A percentile compares a stretch with the other conserved stretches of the same genome.
These are phyloP conservation scores for Geotrupes spiniger DNA, from an alignment of 2,888 invertebrate genomes.

Conservation along the genomic window DNA sequence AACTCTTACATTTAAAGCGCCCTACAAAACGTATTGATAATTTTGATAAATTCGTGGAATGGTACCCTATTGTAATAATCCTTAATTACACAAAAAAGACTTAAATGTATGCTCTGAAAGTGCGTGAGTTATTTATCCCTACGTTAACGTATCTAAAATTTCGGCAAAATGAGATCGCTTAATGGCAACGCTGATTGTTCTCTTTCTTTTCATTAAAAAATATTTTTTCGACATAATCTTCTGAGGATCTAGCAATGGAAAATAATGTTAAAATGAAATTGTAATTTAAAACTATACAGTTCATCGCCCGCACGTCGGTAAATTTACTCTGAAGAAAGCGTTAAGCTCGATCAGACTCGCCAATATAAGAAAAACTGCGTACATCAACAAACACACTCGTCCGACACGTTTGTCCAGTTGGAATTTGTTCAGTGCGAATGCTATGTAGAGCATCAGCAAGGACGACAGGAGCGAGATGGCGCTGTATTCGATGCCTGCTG, in stretches of 20 bases:
- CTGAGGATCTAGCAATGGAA: conserved; percentile 9
- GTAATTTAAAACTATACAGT: conserved; percentile 22
- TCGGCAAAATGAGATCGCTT: conserved; percentile 5
- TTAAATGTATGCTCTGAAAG: conserved; percentile 12
- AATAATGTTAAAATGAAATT: conserved; percentile 15
- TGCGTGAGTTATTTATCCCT: conserved; percentile 8
- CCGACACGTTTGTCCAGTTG: conserved; percentile 84
- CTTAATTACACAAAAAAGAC: conserved; percentile 15
- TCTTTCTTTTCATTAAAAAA: conserved; percentile 2
- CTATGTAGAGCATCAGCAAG: conserved; percentile 76
- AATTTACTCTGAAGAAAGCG: conserved; percentile 88
- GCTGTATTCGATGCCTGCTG: conserved; percentile 86
- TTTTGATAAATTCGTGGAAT: conserved; percentile 18
- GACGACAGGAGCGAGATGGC: conserved; percentile 86
- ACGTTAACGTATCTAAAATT: conserved; percentile 9
- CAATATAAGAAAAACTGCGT: conserved; percentile 80
- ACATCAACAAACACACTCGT: conserved; percentile 80
- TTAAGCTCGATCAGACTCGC: conserved; percentile 90
- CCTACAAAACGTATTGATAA: conserved; percentile 11
- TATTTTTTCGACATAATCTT: conserved; percentile 12
- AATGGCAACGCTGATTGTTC: conserved; percentile 2
- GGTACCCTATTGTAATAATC: conserved; percentile 10
- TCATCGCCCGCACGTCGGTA: conserved; percentile 75
- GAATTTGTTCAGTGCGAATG: conserved; percentile 84
- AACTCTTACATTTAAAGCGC: too few species aligned